These are phyloP conservation scores for Caenorhabditis sp. DNA, from an alignment of 2,888 invertebrate genomes.

Conservation along the genomic window DNA sequence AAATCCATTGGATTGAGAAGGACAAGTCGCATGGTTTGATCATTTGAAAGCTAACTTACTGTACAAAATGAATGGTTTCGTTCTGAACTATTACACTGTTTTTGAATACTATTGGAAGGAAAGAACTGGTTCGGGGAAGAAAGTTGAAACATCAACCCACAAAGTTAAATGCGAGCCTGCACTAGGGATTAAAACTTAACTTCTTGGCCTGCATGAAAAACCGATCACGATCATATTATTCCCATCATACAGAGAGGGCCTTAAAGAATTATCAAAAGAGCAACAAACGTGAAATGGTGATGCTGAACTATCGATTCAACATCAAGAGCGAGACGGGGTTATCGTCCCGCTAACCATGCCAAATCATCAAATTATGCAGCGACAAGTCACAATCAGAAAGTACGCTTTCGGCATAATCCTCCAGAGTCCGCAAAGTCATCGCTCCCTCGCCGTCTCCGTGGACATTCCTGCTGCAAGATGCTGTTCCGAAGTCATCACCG, in stretches of 20 bases:
- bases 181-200: too few relatives aligned
- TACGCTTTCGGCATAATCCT: conserved; percentile 6
- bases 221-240: not conserved
- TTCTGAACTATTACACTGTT: too few relatives aligned
- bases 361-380: not conserved
- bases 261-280: not conserved
- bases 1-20: not conserved
- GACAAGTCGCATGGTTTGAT: not conserved
- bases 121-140: too few relatives aligned
- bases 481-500: conserved; percentile 10
- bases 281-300: not conserved
- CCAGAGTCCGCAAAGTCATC: not conserved
- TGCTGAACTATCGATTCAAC: not conserved
- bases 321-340: not conserved
- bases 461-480: not conserved
- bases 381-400: not conserved
- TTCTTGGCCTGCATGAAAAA: not conserved
- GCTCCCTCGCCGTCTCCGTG: too few relatives aligned
- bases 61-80: not conserved
- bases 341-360: not conserved
- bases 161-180: too few relatives aligned
- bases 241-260: not conserved
- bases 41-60: not conserved
- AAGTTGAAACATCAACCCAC: too few relatives aligned
- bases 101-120: too few relatives aligned